Evolutionary conservation across 30 jellyfish, hydroid and myxozoan genomes (phyloP).

Genomic region (Cassiopea andromeda): DNA sequence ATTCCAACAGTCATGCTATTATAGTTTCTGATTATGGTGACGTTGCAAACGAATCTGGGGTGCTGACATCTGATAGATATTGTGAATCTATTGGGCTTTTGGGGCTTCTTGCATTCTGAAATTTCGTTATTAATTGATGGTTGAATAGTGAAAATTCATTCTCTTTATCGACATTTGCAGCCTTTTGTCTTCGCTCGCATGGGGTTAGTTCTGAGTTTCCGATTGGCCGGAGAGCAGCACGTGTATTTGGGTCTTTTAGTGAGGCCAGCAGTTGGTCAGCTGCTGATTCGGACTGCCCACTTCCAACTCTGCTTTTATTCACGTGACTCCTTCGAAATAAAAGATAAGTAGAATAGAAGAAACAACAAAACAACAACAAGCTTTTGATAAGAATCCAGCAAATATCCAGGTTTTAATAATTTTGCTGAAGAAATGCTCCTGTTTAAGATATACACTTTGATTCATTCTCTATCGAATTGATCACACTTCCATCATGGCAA

Average conservation of each 20-base stretch:
- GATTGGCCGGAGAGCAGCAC: constrained; percentile 66
- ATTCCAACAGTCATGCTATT: too few relatives aligned
- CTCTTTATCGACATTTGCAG: constrained; percentile 16
- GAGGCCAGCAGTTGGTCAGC: constrained; percentile 28
- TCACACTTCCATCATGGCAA: too few relatives aligned
- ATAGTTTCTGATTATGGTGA: constrained; percentile 21
- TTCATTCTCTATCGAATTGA: too few relatives aligned
- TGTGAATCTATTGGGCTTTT: constrained; percentile 57
- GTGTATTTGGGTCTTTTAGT: constrained; percentile 55
- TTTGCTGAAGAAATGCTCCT: too few relatives aligned
- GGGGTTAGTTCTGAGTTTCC: constrained; percentile 37
- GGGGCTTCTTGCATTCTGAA: constrained; percentile 88
- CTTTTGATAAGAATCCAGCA: too few relatives aligned
- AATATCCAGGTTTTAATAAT: too few relatives aligned
- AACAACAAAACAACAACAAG: neutral
- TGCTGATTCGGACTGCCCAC: neutral
- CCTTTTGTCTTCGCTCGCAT: constrained; percentile 26
- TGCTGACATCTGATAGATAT: constrained; percentile 60
- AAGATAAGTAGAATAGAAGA: neutral
- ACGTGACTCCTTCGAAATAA: constrained; percentile 10
- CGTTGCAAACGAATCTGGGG: constrained; percentile 57
- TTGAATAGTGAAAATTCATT: constrained; percentile 69
- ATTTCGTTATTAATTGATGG: constrained; percentile 65
- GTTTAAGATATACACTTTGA: too few relatives aligned
- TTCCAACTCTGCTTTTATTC: neutral